Percentiles rank a stretch among this genome's conserved stretches.
phyloP scores from a whole-genome alignment of 1,140 invertebrate genomes.

The Metopolophium dirhodum region DNA sequence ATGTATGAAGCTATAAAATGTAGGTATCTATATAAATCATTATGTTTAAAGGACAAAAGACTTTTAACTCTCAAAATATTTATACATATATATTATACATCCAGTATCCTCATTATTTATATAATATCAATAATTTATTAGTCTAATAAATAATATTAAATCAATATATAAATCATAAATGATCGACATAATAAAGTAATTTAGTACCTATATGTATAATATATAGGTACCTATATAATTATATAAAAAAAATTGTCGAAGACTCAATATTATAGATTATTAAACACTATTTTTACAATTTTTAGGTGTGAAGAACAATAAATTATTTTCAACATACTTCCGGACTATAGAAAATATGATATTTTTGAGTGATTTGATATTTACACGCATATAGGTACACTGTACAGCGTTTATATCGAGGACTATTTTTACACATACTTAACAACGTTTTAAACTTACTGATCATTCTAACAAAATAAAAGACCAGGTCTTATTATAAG shows the following conservation, averaged over 20 bases:
- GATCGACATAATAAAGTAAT: background rate
- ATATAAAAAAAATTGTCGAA: too few relatives aligned
- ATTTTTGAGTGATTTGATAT: background rate
- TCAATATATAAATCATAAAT: background rate
- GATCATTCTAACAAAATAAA: too few relatives aligned
- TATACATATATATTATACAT: background rate
- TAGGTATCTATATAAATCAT: background rate
- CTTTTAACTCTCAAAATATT: background rate
- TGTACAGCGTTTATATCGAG: background rate
- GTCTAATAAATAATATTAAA: background rate
- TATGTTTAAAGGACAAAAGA: background rate
- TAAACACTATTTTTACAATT: background rate
- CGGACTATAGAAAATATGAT: background rate
- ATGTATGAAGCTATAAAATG: background rate
- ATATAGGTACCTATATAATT: background rate
- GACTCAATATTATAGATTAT: background rate
- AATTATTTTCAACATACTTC: background rate
- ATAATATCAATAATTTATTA: background rate
- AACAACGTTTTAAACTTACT: background rate
- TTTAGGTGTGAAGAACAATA: background rate
- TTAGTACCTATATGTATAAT: background rate
- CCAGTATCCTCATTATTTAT: background rate
- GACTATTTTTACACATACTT: background rate
- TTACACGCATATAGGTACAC: background rate
- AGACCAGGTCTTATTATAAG: too few relatives aligned